These are phyloP conservation scores for Drosophila sproati DNA, from an alignment of 1,140 invertebrate genomes.

Conservation along the genomic window DNA sequence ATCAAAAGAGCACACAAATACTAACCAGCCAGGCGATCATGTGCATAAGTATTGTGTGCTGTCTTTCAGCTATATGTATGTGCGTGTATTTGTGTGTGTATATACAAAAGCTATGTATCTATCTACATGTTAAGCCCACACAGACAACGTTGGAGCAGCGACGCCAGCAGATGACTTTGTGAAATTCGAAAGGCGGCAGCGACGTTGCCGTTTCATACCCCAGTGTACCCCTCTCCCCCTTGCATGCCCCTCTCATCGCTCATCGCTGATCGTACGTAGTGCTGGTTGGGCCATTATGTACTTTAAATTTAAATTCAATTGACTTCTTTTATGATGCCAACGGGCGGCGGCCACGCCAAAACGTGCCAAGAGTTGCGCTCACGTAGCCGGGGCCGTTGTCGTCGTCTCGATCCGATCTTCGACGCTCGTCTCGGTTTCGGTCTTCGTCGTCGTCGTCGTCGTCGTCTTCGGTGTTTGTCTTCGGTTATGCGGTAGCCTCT, in stretches of 20 bases:
- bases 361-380: slow-evolving; percentile 61
- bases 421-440: background rate
- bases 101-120: slow-evolving; percentile 33
- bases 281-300: slow-evolving; percentile 71
- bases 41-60: slow-evolving; percentile 47
- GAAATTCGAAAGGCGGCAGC: slow-evolving; percentile 80
- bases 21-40: slow-evolving; percentile 34
- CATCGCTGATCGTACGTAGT: slow-evolving; percentile 23
- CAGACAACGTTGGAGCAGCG: slow-evolving; percentile 56
- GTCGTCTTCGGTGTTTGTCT: slow-evolving; percentile 3
- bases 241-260: slow-evolving; percentile 19
- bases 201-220: slow-evolving; percentile 26
- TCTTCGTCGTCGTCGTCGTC: slow-evolving; percentile 9
- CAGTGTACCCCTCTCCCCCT: background rate
- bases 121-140: slow-evolving; percentile 63
- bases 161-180: slow-evolving; percentile 75
- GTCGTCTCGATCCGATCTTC: slow-evolving; percentile 3
- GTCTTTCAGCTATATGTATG: slow-evolving; percentile 15
- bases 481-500: slow-evolving; percentile 42
- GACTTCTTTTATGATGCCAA: slow-evolving; percentile 83
- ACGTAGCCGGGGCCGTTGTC: slow-evolving; percentile 54
- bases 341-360: slow-evolving; percentile 78
- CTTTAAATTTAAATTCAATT: slow-evolving; percentile 84
- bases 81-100: slow-evolving; percentile 9
- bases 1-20: slow-evolving; percentile 72